Base-by-base conservation (phyloP, 92 coral and sea anemone species). In the Zoanthus sociatus region DNA sequence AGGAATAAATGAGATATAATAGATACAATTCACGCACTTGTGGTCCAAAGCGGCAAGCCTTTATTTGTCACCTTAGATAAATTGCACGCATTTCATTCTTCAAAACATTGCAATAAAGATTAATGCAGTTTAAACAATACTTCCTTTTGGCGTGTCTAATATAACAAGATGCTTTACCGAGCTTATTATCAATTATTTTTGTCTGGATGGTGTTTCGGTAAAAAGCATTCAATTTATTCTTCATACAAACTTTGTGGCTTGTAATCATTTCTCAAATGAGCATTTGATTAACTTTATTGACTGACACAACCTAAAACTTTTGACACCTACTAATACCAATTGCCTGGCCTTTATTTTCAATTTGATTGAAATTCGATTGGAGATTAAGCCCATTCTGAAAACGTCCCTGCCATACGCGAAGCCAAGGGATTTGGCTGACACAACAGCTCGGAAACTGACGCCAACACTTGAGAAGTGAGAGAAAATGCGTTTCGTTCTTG, bases 291-390 rank as follows among this genome's bases (percentile, higher is more conserved):
- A 92, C 87, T 86, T 48, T 60, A 77, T 88, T 93, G 94, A 94
- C 82, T 93, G 98, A 93, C 98, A 93, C 90, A 67, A 71, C 66
- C 77, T 89, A 93, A 94, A 94, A 92, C 93, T 93, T 88, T 94
- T 93, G 98, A 94, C 98, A 94, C 98, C 96, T 93, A 78, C 90
- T 94, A 91, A 94, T 94, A 90, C 90, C 92, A 85, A 89, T 88
- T 93, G 92, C 94, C 84, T 75, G 66, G 91, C 93, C 89, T 93
- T 91, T 90, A 91, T 93, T 89, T 50, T 89, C 72, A 90, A 60
- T 88, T 82, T 89, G 94, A 90, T 89, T 87, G 92, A 84, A 88
- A 85, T 86, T 72, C 90, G 92, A 79, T 89, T 86, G 92, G 82
- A 70, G 92, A 84, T 91, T 88, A 91, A 88, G 91, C 91, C 86